Evolutionary conservation across 2,113 vertebrate species (phyloP).

Genomic region (Rhinolophus ferrumequinum): DNA sequence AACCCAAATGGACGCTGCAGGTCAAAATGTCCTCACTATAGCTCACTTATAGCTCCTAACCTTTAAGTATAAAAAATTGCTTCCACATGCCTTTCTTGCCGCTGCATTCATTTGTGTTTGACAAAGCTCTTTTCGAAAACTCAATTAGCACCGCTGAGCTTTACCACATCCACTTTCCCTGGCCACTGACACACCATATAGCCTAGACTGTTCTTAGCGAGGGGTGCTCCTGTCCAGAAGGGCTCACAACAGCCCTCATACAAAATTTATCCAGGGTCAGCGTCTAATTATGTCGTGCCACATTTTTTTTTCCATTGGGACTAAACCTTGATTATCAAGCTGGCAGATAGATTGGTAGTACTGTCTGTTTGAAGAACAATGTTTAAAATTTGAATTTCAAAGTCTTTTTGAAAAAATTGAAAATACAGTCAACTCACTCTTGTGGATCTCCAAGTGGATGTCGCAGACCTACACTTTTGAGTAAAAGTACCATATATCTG

Average conservation of each 20-base stretch:
- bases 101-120: not conserved
- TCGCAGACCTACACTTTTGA: not conserved
- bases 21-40: not conserved
- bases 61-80: not conserved
- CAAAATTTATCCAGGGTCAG: not conserved
- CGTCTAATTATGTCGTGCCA: not conserved
- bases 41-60: not conserved
- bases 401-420: not conserved
- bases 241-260: not conserved
- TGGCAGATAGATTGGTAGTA: not conserved
- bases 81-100: not conserved
- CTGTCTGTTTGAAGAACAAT: not conserved
- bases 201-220: not conserved
- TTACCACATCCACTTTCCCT: not conserved
- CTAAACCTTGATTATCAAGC: not conserved
- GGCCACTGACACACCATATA: not conserved
- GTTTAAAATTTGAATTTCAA: conserved; percentile 35
- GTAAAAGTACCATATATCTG: not conserved
- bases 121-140: not conserved
- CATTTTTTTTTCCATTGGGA: not conserved
- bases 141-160: not conserved
- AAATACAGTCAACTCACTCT: not conserved
- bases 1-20: not conserved
- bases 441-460: not conserved
- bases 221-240: not conserved